Conservation (phyloP, 2,888 invertebrate genomes). For the Conops quadrifasciatus region DNA sequence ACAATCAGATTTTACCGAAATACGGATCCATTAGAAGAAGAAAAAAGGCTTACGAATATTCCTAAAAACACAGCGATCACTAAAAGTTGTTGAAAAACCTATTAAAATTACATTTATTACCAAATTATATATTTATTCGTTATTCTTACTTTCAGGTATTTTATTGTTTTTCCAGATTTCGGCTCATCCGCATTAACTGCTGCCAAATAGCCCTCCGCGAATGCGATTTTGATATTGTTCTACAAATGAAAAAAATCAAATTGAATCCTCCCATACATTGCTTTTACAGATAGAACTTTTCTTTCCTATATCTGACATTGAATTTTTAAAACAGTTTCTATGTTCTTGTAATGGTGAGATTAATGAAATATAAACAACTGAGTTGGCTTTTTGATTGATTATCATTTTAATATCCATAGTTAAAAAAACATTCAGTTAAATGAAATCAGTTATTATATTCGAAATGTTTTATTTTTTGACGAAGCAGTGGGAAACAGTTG, state of each 20-base stretch:
- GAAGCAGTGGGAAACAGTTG: too few species aligned
- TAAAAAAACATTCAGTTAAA: too few species aligned
- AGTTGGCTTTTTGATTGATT: too few species aligned
- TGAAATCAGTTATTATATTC: too few species aligned
- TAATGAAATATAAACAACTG: too few species aligned
- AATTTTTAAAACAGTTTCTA: too few species aligned
- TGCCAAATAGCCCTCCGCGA: conserved; percentile 89
- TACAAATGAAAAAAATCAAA: conserved; percentile 54
- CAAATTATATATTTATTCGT: not conserved
- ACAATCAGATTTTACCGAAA: conserved; percentile 68
- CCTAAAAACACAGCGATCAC: conserved; percentile 78
- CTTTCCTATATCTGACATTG: too few species aligned
- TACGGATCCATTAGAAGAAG: conserved; percentile 76
- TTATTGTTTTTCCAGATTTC: conserved; percentile 67
- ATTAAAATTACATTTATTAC: conserved; percentile 44
- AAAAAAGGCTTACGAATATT: conserved; percentile 78
- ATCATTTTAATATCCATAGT: too few species aligned
- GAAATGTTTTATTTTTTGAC: too few species aligned
- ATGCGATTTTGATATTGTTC: conserved; percentile 84
- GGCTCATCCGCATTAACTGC: conserved; percentile 68
- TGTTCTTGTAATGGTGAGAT: too few species aligned
- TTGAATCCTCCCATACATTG: too few species aligned
- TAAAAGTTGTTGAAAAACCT: conserved; percentile 78
- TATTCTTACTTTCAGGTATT: conserved; percentile 65
- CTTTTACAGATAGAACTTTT: too few species aligned